Conservation (phyloP, 1,140 invertebrate species). For the Apolygus lucorum region DNA sequence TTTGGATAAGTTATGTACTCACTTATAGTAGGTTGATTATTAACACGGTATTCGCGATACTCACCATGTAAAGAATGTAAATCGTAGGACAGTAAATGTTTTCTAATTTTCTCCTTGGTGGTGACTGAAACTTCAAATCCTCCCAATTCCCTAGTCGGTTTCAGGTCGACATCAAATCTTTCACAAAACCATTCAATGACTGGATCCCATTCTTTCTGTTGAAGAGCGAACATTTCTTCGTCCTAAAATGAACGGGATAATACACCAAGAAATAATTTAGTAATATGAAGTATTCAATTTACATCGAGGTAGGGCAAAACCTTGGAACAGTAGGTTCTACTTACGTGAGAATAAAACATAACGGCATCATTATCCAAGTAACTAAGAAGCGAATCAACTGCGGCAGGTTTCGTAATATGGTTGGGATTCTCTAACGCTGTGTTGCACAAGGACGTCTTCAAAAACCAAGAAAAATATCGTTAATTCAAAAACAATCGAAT, state of each 20-base stretch:
- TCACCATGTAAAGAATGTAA: slow-evolving; percentile 64
- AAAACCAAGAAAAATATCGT: slow-evolving; percentile 33
- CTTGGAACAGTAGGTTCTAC: slow-evolving; percentile 32
- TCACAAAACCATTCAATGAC: slow-evolving; percentile 80
- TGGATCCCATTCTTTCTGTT: slow-evolving; percentile 77
- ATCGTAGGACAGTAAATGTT: slow-evolving; percentile 68
- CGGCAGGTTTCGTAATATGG: slow-evolving; percentile 61
- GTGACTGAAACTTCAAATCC: slow-evolving; percentile 52
- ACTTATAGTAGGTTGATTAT: too few relatives aligned
- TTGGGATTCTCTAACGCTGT: slow-evolving; percentile 87
- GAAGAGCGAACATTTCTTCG: slow-evolving; percentile 61
- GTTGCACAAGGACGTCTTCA: slow-evolving; percentile 77
- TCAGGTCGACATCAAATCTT: slow-evolving; percentile 61
- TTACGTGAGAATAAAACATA: slow-evolving; percentile 62
- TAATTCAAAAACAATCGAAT: slow-evolving; percentile 32
- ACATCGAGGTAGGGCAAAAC: background rate
- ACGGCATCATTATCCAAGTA: slow-evolving; percentile 84
- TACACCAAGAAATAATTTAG: background rate
- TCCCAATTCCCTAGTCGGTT: slow-evolving; percentile 58
- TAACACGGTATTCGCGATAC: too few relatives aligned
- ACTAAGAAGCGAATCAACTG: slow-evolving; percentile 68
- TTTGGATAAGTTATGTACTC: too few relatives aligned
- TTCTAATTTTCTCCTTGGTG: slow-evolving; percentile 53
- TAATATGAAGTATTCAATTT: background rate
- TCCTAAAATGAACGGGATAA: slow-evolving; percentile 51